Evolutionary conservation across 1,140 invertebrate genomes (phyloP), one percentile per base, ranked within the genome.

Genomic region (Lasioglossum albipes): DNA sequence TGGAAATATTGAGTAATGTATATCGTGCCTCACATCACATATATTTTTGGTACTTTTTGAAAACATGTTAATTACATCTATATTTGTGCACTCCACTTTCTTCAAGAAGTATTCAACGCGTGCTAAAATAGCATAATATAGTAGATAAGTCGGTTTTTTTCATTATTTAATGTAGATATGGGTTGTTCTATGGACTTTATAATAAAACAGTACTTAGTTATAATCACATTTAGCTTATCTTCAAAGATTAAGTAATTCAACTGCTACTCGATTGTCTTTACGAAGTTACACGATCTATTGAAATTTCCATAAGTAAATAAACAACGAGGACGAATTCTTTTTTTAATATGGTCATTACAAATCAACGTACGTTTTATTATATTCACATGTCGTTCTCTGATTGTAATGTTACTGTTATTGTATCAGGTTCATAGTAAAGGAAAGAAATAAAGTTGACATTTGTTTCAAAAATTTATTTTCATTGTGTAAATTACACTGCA

Each of bases 401-500:
- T n/a, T 16, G 54, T 49, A 27, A 20, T 45, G 10, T 61, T 45
- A 49, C 69, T 9, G 31, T 72, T 49, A 68, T 57, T 27, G 12
- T 70, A 70, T 36, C 42, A 16, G 6, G 62, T 73, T 49, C 7
- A 65, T 68, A 59, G 2, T 10, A 22, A 41, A 67, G 54, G 45
- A 72, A 59, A 62, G 20, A 42, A 82, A 77, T 59, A 52, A 71
- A 70, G 73, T 20, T 54, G 0, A 68, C 59, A 13, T 66, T 77
- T 70, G 52, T 75, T 84, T 82, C 31, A 65, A 31, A 73, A 79
- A 67, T 83, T 83, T 79, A 85, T 86, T 85, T 76, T 67, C 57
- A 66, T 73, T 69, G 41, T 57, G 20, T 54, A 79, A 67, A 82
- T 89, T 89, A 89, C 62, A 90, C 87, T 73, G 85, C 52, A 65